Evolutionary conservation across 2,888 invertebrate genomes (phyloP).

Genomic region (Drosophila koepferae): DNA sequence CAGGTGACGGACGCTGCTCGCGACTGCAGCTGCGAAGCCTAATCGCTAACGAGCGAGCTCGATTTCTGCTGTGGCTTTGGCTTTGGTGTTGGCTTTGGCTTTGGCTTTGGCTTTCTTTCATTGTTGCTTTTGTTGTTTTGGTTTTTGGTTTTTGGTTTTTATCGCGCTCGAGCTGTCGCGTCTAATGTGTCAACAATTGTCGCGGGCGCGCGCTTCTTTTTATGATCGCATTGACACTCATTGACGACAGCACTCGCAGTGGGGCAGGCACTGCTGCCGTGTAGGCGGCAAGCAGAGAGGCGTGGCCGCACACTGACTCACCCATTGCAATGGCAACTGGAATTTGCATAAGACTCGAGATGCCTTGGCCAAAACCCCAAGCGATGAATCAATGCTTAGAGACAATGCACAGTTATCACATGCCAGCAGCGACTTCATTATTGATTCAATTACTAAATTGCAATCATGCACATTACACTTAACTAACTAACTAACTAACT

Average conservation of each 20-base stretch:
- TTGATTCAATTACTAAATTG: background rate
- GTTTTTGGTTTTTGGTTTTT: slow-evolving; percentile 16
- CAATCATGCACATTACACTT: background rate
- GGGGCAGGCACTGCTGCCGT: background rate
- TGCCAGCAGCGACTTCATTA: background rate
- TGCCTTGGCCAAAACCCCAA: slow-evolving; percentile 10
- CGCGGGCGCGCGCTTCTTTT: slow-evolving; percentile 45
- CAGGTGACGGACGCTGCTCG: background rate
- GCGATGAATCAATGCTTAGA: slow-evolving; percentile 37
- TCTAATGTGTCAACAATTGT: slow-evolving; percentile 47
- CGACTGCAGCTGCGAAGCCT: background rate
- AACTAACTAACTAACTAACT: too few relatives aligned
- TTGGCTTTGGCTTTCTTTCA: background rate
- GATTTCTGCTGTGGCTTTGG: background rate
- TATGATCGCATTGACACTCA: slow-evolving; percentile 35
- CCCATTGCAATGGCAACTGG: background rate
- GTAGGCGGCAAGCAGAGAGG: too few relatives aligned
- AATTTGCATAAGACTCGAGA: slow-evolving; percentile 25
- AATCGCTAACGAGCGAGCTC: slow-evolving; percentile 19
- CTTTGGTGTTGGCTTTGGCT: background rate
- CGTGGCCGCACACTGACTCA: background rate
- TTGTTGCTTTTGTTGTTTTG: background rate
- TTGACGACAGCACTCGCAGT: slow-evolving; percentile 19
- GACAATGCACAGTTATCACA: background rate
- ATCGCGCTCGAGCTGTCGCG: slow-evolving; percentile 48